Percentiles rank a stretch among this genome's conserved stretches.
Conservation (phyloP, 2,888 invertebrate species). For the Cistogaster globosa region DNA sequence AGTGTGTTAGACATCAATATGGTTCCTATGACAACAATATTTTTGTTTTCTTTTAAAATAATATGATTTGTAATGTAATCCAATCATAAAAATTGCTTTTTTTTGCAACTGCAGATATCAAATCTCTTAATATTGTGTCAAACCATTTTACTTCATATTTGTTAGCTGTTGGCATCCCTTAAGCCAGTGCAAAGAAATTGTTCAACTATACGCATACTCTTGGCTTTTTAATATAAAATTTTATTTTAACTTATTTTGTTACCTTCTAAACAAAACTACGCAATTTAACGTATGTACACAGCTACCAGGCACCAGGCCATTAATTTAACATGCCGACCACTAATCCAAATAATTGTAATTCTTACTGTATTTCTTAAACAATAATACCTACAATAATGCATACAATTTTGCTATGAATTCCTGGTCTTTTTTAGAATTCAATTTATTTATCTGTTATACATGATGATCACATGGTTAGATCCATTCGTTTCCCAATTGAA, state of each 20-base stretch:
- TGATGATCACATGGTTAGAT: slow-evolving; percentile 66
- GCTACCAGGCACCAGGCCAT: slow-evolving; percentile 52
- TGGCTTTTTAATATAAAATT: slow-evolving; percentile 2
- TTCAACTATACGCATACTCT: no score
- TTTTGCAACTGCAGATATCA: no score
- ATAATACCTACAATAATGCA: slow-evolving; percentile 28
- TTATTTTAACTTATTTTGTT: background rate
- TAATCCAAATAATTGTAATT: background rate
- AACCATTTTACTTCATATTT: background rate
- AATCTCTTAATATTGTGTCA: background rate
- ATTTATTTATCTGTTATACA: slow-evolving; percentile 65
- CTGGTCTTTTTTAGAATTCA: slow-evolving; percentile 42
- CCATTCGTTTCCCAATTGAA: slow-evolving; percentile 72
- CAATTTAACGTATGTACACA: slow-evolving; percentile 18
- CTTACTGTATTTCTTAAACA: no score
- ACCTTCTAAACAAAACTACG: no score
- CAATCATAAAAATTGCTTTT: no score
- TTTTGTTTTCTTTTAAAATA: no score
- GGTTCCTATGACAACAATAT: no score
- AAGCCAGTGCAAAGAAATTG: no score
- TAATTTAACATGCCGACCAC: slow-evolving; percentile 56
- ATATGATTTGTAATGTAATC: no score
- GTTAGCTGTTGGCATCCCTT: background rate
- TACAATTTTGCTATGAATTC: slow-evolving; percentile 48
- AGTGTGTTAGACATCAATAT: no score